Evolutionary conservation across 2,797 vertebrate genomes (phyloP).

Genomic region (Enteromius argenteus): DNA sequence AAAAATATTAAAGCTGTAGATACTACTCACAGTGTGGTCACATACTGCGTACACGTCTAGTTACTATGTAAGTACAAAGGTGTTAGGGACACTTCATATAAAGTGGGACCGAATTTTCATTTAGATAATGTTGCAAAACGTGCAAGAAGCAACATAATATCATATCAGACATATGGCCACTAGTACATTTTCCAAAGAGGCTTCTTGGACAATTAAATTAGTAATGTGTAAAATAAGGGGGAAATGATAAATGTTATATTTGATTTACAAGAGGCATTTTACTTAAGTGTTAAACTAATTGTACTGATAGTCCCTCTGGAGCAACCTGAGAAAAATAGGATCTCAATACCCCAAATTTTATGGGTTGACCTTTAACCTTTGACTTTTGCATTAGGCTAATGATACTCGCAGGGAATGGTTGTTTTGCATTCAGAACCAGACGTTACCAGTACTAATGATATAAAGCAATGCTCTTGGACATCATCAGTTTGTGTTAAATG

Average conservation of each 20-base stretch:
- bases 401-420: neutral
- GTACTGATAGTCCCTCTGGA: neutral
- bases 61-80: no score
- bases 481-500: neutral
- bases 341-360: neutral
- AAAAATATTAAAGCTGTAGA: no score
- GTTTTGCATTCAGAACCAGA: neutral
- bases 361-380: slow-evolving; percentile 17
- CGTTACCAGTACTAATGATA: neutral
- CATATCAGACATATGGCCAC: neutral
- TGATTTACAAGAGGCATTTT: neutral
- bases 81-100: no score
- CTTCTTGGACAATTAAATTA: no score
- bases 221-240: neutral
- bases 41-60: no score
- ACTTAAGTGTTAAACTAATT: neutral
- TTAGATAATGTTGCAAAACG: neutral
- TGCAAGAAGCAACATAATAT: neutral
- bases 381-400: slow-evolving; percentile 13
- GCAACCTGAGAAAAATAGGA: neutral
- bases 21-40: no score
- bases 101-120: no score
- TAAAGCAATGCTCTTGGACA: neutral
- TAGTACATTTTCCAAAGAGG: no score
- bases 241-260: neutral